Percentiles rank a stretch among this genome's conserved stretches.
Evolutionary conservation across 2,797 vertebrate genomes (phyloP).

Genomic region (Arctocebus calabarensis): DNA sequence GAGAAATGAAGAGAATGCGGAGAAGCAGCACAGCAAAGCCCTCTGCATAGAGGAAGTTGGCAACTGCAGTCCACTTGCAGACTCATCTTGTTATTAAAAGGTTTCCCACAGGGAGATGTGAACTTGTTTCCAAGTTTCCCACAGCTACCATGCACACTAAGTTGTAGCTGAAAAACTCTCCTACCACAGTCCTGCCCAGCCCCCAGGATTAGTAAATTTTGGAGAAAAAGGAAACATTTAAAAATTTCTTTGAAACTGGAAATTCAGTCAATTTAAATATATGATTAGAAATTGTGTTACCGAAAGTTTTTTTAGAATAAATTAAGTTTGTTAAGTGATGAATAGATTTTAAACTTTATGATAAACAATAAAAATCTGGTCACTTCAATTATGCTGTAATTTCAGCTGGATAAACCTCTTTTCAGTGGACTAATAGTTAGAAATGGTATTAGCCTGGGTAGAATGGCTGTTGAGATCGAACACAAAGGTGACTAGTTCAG

Average conservation of each 20-base stretch:
- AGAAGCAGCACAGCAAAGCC: slow-evolving; percentile 93
- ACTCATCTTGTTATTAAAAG: slow-evolving; percentile 89
- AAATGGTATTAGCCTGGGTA: slow-evolving; percentile 14
- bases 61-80: slow-evolving; percentile 96
- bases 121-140: slow-evolving; percentile 13
- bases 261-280: slow-evolving; percentile 42
- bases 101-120: background rate
- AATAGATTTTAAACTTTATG: slow-evolving; percentile 44
- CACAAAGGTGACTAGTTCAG: slow-evolving; percentile 3
- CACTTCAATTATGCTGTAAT: slow-evolving; percentile 23
- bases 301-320: slow-evolving; percentile 9
- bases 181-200: too few species aligned
- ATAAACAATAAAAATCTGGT: slow-evolving; percentile 24
- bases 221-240: slow-evolving; percentile 27
- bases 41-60: slow-evolving; percentile 94
- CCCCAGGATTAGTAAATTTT: slow-evolving; percentile 15
- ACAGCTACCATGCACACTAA: too few species aligned
- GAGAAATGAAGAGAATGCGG: slow-evolving; percentile 95
- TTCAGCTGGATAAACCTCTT: slow-evolving; percentile 43
- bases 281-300: slow-evolving; percentile 25
- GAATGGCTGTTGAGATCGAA: slow-evolving; percentile 37
- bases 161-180: too few species aligned
- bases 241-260: slow-evolving; percentile 38
- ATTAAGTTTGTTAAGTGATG: slow-evolving; percentile 42
- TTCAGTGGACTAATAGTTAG: slow-evolving; percentile 45